Evolutionary conservation across 1,140 invertebrate genomes (phyloP), one percentile per base, ranked within the genome.

Genomic region (Meloidogyne floridensis): DNA sequence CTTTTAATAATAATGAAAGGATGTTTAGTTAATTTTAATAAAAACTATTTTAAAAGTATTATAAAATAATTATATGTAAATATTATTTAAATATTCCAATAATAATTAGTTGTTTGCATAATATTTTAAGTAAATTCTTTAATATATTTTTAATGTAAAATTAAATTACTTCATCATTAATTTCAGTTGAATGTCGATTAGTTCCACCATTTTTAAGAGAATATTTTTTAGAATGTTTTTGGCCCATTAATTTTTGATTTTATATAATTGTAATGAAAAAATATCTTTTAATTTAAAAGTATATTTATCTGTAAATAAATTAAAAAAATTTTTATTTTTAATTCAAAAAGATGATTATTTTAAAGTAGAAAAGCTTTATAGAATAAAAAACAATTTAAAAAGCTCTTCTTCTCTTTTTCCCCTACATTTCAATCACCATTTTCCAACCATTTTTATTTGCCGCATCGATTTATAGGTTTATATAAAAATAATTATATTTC

Each of bases 161-260:
- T 47, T 6, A 47, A 47, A n/a, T n/a, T n/a, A 65, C 59, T n/a
- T 65, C 59, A 13, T 65, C 59, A 65, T 65, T 65, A n/a, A 65
- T 65, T n/a, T 65, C 59, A n/a, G 59, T n/a, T 7, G 59, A 65
- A 65, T 65, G 59, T 4, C 59, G 59, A 65, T 6, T 65, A n/a
- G 15, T 65, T n/a, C 59, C 59, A n/a, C 59, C 59, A 65, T n/a
- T 65, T 65, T 65, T 65, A 18, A 65, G n/a, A n/a, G 59, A 65
- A 65, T 65, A 65, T 65, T 65, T 65, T 65, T 65, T 65, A 65
- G 59, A 65, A 65, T n/a, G 5, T n/a, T 65, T 65, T 65, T n/a
- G 59, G 0, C 59, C 59, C 59, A 65, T 59, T 15, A 15, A 15
- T 59, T 65, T 65, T 65, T 6, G n/a, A 65, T 59, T 13, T n/a